Percentiles rank a stretch among this genome's conserved stretches.
phyloP scores from a whole-genome alignment of 2,113 vertebrate species.

The Ascaphus truei region DNA sequence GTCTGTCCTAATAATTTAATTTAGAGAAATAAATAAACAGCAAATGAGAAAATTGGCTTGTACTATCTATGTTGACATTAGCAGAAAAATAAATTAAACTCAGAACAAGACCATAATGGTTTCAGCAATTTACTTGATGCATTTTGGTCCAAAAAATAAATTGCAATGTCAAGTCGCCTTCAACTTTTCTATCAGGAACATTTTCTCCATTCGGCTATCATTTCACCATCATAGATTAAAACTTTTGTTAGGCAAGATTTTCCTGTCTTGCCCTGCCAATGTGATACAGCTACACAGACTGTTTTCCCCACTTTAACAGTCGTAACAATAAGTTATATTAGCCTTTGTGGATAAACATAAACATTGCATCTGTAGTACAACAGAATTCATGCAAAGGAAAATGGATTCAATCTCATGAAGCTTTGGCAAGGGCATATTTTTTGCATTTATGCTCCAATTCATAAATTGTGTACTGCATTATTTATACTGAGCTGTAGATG shows the following conservation, averaged over 20 bases:
- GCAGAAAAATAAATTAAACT: conserved; percentile 44
- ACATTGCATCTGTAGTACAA: conserved; percentile 41
- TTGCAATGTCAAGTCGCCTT: conserved; percentile 42
- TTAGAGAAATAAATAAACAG: conserved; percentile 49
- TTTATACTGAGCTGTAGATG: conserved; percentile 40
- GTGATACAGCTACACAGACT: conserved; percentile 21
- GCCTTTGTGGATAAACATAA: conserved; percentile 48
- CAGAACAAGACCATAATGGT: conserved; percentile 35
- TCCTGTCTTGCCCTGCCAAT: too few relatives aligned
- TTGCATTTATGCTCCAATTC: conserved; percentile 40
- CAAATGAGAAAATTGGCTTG: conserved; percentile 42
- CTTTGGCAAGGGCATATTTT: conserved; percentile 32
- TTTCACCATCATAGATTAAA: too few relatives aligned
- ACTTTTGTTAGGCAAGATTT: too few relatives aligned
- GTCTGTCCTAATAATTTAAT: conserved; percentile 48
- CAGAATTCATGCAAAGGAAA: conserved; percentile 40
- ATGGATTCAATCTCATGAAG: conserved; percentile 39
- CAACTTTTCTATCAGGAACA: conserved; percentile 29
- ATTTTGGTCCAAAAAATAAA: conserved; percentile 45
- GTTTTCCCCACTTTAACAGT: conserved; percentile 28
- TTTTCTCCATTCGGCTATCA: too few relatives aligned
- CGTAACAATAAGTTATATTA: conserved; percentile 49
- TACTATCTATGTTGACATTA: conserved; percentile 35
- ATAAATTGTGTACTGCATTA: conserved; percentile 39
- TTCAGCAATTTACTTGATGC: conserved; percentile 37